A percentile compares a stretch with the other conserved stretches of the same genome.
Evolutionary conservation across 1,140 invertebrate genomes (phyloP).

Genomic region (Aricia agestis): DNA sequence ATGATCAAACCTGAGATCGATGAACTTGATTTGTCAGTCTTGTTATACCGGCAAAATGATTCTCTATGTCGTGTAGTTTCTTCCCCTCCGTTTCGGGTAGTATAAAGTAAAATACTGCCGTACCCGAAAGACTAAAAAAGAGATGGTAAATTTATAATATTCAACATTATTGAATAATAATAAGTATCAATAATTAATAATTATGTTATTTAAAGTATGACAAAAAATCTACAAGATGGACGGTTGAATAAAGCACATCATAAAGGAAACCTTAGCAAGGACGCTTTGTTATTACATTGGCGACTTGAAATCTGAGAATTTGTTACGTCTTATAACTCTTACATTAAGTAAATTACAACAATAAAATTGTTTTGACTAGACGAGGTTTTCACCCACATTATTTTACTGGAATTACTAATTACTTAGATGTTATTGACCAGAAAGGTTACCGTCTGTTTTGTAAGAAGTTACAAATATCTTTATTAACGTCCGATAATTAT

Average conservation of each 20-base stretch:
- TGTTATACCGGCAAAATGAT: constrained; percentile 80
- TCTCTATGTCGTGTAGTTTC: constrained; percentile 83
- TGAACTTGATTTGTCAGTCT: constrained; percentile 59
- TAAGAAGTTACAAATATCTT: background rate
- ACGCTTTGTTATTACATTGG: background rate
- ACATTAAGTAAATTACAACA: background rate
- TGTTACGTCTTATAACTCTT: background rate
- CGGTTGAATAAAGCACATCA: background rate
- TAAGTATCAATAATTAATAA: too few relatives aligned
- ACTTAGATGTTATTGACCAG: background rate
- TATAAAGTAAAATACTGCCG: constrained; percentile 74
- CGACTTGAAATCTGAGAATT: background rate
- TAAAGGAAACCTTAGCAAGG: background rate
- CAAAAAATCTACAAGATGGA: background rate
- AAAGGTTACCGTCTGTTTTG: background rate
- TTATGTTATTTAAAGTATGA: too few relatives aligned
- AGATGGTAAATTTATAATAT: background rate
- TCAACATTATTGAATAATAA: too few relatives aligned
- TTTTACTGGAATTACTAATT: background rate
- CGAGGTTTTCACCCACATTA: background rate
- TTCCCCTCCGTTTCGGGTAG: constrained; percentile 91
- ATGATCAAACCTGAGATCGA: constrained; percentile 42
- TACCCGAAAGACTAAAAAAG: constrained; percentile 64
- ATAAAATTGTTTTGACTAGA: background rate
- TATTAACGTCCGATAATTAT: background rate